These are phyloP conservation scores for Acleris cristana DNA, from an alignment of 2,888 invertebrate genomes.

Conservation along the genomic window DNA sequence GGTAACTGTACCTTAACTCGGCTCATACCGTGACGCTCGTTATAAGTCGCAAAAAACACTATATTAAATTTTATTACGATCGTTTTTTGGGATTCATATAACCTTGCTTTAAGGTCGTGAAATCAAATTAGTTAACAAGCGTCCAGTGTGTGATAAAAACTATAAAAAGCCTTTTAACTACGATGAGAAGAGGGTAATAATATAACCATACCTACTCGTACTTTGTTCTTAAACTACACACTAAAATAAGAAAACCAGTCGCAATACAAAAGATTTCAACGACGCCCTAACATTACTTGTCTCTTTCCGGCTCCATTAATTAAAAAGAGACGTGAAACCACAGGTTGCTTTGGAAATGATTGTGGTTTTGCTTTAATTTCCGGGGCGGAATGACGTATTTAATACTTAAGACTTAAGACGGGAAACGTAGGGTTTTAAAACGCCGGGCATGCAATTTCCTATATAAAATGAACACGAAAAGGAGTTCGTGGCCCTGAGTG, in stretches of 20 bases:
- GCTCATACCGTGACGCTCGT: slow-evolving; percentile 37
- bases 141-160: slow-evolving; percentile 24
- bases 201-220: no score
- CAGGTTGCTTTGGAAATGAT: slow-evolving; percentile 9
- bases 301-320: slow-evolving; percentile 24
- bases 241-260: slow-evolving; percentile 21
- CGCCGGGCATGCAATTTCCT: not conserved
- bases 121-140: slow-evolving; percentile 49
- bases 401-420: slow-evolving; percentile 2
- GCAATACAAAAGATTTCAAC: slow-evolving; percentile 48
- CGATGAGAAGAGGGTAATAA: not conserved
- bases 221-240: not conserved
- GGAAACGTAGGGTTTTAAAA: slow-evolving; percentile 12
- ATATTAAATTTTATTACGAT: slow-evolving; percentile 40
- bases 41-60: slow-evolving; percentile 34
- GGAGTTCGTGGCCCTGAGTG: not conserved
- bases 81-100: slow-evolving; percentile 47
- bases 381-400: slow-evolving; percentile 18
- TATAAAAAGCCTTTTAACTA: slow-evolving; percentile 8
- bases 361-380: slow-evolving; percentile 29
- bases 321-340: slow-evolving; percentile 23
- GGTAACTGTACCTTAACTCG: slow-evolving; percentile 12
- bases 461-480: not conserved
- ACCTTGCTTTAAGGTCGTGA: slow-evolving; percentile 58
- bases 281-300: slow-evolving; percentile 27